These are phyloP conservation scores for Tragelaphus eurycerus DNA, from an alignment of 2,797 vertebrate genomes.

Conservation along the genomic window DNA sequence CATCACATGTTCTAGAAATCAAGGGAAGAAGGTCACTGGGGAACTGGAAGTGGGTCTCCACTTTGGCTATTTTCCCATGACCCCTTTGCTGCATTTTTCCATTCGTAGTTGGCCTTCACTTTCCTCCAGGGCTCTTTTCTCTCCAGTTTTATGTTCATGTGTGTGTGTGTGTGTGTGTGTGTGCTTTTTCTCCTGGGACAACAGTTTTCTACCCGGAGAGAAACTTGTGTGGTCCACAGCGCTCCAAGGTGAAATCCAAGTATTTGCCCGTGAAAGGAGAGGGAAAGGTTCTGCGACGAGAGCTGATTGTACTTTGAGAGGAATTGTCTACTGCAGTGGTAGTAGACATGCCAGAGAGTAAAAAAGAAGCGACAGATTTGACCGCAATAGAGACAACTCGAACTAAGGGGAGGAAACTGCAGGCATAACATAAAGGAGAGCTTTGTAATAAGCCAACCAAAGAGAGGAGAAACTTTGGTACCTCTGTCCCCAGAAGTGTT, in stretches of 20 bases:
- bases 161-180: not conserved
- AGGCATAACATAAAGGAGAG: not conserved
- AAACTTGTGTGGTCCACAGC: not conserved
- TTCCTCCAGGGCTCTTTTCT: not conserved
- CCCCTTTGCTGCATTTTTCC: not conserved
- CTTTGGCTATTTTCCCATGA: not conserved
- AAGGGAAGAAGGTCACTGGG: not conserved
- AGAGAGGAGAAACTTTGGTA: not conserved
- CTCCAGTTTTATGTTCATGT: not conserved
- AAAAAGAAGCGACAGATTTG: not conserved
- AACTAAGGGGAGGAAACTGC: not conserved
- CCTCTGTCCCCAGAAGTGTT: not conserved
- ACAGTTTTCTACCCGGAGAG: not conserved
- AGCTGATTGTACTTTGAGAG: constrained; percentile 12
- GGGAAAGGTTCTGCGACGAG: not conserved
- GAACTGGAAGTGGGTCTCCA: not conserved
- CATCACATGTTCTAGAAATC: not conserved
- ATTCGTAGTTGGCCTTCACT: not conserved
- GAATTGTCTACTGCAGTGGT: constrained; percentile 38
- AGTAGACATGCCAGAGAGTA: not conserved
- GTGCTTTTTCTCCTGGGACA: not conserved
- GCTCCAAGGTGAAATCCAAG: not conserved
- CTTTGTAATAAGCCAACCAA: not conserved
- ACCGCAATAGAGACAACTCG: not conserved
- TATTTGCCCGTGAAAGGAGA: not conserved